Evolutionary conservation across 1,140 invertebrate species (phyloP).

Genomic region (Ylistrum balloti): DNA sequence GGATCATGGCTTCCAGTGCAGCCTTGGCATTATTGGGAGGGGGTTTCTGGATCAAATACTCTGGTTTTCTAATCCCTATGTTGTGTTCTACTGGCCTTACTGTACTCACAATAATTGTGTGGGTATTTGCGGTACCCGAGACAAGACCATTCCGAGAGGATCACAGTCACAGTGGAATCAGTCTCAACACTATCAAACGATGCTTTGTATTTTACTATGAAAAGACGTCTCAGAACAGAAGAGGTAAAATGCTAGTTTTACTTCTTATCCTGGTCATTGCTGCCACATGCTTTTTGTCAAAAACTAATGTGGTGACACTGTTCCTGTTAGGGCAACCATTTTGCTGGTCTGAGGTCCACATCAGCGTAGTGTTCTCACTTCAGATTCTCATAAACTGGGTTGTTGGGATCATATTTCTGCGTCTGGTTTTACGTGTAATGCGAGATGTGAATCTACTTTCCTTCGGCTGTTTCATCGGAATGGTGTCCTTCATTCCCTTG

Average conservation of each 20-base stretch:
- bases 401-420: neutral
- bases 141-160: neutral
- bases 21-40: neutral
- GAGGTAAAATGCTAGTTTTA: neutral
- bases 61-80: constrained; percentile 45
- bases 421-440: constrained; percentile 36
- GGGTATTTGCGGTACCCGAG: constrained; percentile 49
- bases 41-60: constrained; percentile 55
- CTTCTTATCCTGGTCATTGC: neutral
- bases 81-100: neutral
- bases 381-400: constrained; percentile 45
- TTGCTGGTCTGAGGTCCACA: constrained; percentile 50
- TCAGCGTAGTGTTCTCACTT: constrained; percentile 9
- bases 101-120: neutral
- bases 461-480: neutral
- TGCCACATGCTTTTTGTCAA: constrained; percentile 4
- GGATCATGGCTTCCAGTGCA: neutral
- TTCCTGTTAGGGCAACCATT: constrained; percentile 41
- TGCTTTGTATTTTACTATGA: constrained; percentile 28
- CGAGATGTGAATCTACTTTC: constrained; percentile 33
- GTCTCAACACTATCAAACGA: neutral
- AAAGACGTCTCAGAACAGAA: constrained; percentile 21
- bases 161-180: neutral
- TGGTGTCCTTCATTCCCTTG: neutral
- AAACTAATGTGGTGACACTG: constrained; percentile 41